phyloP scores from a whole-genome alignment of 2,113 vertebrate genomes.

The Carlito syrichta region DNA sequence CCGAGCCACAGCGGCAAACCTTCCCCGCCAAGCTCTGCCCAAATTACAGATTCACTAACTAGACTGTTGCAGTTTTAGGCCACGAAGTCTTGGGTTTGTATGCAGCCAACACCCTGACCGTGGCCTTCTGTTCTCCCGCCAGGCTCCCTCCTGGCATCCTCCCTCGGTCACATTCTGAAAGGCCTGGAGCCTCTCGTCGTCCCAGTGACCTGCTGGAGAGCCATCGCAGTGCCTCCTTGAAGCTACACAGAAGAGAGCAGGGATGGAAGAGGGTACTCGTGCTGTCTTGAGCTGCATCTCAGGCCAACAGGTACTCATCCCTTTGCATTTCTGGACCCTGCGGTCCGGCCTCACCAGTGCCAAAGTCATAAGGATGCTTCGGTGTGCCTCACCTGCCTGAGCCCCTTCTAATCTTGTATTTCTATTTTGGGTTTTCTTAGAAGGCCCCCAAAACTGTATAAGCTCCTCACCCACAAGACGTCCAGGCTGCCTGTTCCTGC shows the following conservation, averaged over 20 bases:
- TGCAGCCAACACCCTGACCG: fast-evolving
- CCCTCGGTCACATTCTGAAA: background rate
- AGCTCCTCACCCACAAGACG: background rate
- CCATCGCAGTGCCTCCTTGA: fast-evolving
- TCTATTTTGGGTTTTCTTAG: background rate
- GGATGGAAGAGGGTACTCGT: too few species aligned
- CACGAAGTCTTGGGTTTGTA: background rate
- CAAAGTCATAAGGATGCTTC: background rate
- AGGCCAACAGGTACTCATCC: fast-evolving
- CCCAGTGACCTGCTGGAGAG: background rate
- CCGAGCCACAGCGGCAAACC: background rate
- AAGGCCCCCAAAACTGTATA: too few species aligned
- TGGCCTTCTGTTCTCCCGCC: background rate
- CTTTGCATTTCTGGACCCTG: background rate
- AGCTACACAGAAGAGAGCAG: fast-evolving
- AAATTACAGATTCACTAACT: too few species aligned
- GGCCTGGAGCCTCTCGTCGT: background rate
- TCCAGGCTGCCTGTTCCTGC: background rate
- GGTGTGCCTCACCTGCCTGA: fast-evolving
- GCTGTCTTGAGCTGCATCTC: fast-evolving
- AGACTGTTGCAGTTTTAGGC: background rate
- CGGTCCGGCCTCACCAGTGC: fast-evolving
- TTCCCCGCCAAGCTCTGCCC: background rate
- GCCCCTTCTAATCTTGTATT: background rate
- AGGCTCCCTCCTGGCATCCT: fast-evolving